phyloP scores from a whole-genome alignment of 1,140 invertebrate species.

The Euura saliciscinereae region DNA sequence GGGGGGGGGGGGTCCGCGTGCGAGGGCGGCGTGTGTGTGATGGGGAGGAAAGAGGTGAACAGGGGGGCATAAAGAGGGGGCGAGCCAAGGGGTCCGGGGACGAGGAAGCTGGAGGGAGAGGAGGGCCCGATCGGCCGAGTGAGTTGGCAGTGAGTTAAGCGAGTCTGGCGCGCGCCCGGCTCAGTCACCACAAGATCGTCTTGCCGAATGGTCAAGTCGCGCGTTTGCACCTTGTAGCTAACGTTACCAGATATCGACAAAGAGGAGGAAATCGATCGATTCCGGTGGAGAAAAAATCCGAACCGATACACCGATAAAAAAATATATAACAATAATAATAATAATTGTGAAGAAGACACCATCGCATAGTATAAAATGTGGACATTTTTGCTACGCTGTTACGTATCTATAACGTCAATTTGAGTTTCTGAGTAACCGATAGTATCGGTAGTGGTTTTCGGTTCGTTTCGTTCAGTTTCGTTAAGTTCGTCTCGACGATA shows the following conservation, averaged over 20 bases:
- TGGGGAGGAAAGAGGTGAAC: slow-evolving; percentile 30
- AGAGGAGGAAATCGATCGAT: not conserved
- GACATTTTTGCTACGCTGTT: slow-evolving; percentile 4
- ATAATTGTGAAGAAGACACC: too few species aligned
- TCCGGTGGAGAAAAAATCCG: not conserved
- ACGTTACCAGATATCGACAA: not conserved
- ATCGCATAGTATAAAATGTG: not conserved
- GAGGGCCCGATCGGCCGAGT: slow-evolving; percentile 47
- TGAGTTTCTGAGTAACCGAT: not conserved
- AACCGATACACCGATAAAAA: too few species aligned
- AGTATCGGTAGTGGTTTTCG: too few species aligned
- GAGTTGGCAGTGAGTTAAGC: slow-evolving; percentile 38
- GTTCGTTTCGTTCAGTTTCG: not conserved
- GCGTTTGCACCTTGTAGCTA: not conserved
- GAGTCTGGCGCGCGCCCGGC: slow-evolving; percentile 46
- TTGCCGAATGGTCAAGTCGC: slow-evolving; percentile 54
- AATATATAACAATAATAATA: too few species aligned
- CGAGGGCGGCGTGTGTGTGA: slow-evolving; percentile 41
- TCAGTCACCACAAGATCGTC: slow-evolving; percentile 60
- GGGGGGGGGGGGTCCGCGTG: slow-evolving; percentile 25
- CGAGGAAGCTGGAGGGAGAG: slow-evolving; percentile 39
- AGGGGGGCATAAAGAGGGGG: slow-evolving; percentile 31
- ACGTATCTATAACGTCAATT: slow-evolving; percentile 4
- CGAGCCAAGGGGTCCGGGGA: slow-evolving; percentile 27
- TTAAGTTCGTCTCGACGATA: too few species aligned